Percentiles rank a stretch among this genome's conserved stretches.
phyloP scores from a whole-genome alignment of 2,113 vertebrate genomes.

The Oreochromis tanganicae region DNA sequence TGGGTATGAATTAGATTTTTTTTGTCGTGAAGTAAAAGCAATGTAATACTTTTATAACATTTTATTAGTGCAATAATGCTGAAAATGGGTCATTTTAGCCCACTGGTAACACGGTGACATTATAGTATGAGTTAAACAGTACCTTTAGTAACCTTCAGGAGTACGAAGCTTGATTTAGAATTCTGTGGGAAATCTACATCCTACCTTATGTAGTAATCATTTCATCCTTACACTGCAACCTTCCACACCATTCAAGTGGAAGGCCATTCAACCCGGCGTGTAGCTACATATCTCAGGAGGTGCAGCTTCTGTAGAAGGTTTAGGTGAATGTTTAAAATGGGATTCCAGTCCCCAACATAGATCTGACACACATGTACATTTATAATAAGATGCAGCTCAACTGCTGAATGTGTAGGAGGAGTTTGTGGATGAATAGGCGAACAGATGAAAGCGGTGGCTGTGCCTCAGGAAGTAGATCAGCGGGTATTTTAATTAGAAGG shows the following conservation, averaged over 20 bases:
- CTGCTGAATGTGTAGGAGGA: rapidly evolving
- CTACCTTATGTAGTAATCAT: background rate
- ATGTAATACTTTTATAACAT: background rate
- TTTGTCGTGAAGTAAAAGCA: background rate
- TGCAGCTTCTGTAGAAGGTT: background rate
- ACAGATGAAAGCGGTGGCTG: background rate
- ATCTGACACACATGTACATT: background rate
- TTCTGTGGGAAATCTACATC: background rate
- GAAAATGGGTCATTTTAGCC: rapidly evolving
- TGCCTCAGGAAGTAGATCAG: background rate
- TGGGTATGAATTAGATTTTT: rapidly evolving
- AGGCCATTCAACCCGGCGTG: background rate
- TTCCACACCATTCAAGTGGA: background rate
- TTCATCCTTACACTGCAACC: background rate
- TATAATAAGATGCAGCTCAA: background rate
- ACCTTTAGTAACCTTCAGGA: background rate
- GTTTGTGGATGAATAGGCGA: rapidly evolving
- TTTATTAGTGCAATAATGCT: background rate
- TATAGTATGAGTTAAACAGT: background rate
- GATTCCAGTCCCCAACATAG: background rate
- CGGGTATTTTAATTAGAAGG: rapidly evolving
- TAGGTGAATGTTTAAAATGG: background rate
- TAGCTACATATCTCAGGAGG: background rate
- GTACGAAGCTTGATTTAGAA: rapidly evolving
- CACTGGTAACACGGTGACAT: rapidly evolving